Base-by-base conservation (phyloP, 2,888 invertebrate genomes). In the Protonemura montana region DNA sequence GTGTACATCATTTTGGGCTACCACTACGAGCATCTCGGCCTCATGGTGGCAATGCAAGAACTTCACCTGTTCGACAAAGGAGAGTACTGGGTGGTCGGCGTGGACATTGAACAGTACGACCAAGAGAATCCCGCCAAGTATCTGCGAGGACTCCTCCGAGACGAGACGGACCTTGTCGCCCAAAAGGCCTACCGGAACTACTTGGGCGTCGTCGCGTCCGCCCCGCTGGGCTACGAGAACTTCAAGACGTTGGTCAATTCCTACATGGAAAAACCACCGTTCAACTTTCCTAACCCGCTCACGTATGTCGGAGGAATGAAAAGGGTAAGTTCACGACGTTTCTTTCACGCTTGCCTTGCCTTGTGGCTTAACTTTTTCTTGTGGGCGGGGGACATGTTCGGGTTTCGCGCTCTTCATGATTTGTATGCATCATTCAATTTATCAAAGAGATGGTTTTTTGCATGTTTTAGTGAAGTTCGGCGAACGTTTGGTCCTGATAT, bases 11-110 rank as follows among this genome's bases (percentile, higher is more conserved):
- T 98, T 89, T 93, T 98, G 89, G 98, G 98, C 0, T 95, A 97
- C 90, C 95, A 97, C 90, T 97, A 97, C 90, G 98, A 98, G 90
- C 98, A 98, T 91, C 94, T 98, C 88, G 98, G 98, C 2, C 93
- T 98, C n/a, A 94, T 98, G 94, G 93, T 97, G 87, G 97, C 97
- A 77, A 93, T 98, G 91, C 95, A 98, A 89, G 94, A 96, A 88
- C 94, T 94, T 91, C 95, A 97, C 87, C 93, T 98, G 0, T 93
- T 98, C 87, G 95, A 96, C 89, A 94, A 95, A 90, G 95, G 96
- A 96, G 97, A 98, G 90, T 98, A 98, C 90, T 98, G 97, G 90
- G 98, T 97, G 0, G 95, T 98, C 28, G 98, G 98, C 5, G 96
- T 98, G 6, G 97, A 97, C 90, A 95, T 97, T 21, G 97, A 97